These are phyloP conservation scores for Notarius lentiginosus DNA, from an alignment of 2,113 vertebrate species.

Conservation along the genomic window DNA sequence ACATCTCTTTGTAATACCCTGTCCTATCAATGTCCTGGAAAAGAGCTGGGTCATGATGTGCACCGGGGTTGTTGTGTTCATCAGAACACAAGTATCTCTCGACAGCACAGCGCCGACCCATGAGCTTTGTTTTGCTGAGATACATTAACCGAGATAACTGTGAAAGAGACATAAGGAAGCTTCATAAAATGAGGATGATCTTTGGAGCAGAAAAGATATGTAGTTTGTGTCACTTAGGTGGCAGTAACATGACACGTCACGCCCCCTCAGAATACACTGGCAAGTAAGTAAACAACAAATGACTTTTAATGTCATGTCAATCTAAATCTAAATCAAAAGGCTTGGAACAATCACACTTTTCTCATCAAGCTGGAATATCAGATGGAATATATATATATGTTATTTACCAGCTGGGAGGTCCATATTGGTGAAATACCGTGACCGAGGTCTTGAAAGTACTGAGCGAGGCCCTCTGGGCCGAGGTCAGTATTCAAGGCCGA, in stretches of 20 bases:
- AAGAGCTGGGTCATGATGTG: constrained; percentile 31
- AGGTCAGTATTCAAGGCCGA: too few relatives aligned
- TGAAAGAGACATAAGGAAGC: not conserved
- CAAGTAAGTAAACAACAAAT: not conserved
- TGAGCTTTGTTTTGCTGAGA: not conserved
- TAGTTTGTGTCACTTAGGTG: not conserved
- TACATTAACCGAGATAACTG: not conserved
- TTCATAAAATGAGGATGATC: not conserved
- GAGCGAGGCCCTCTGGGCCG: too few relatives aligned
- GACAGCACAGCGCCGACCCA: not conserved
- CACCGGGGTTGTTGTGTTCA: constrained; percentile 3
- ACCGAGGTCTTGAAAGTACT: too few relatives aligned
- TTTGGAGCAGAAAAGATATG: not conserved
- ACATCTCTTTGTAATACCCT: constrained; percentile 34
- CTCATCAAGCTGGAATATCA: not conserved
- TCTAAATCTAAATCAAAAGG: not conserved
- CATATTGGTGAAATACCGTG: too few relatives aligned
- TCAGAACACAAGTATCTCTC: constrained; percentile 6
- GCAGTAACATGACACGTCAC: not conserved
- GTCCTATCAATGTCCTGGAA: constrained; percentile 20
- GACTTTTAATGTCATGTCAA: not conserved
- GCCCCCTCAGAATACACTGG: not conserved
- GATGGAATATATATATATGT: not conserved
- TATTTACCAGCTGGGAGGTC: too few relatives aligned
- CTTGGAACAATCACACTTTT: not conserved